These are phyloP conservation scores for Drosophila miranda DNA, from an alignment of 1,140 invertebrate species.

Conservation along the genomic window DNA sequence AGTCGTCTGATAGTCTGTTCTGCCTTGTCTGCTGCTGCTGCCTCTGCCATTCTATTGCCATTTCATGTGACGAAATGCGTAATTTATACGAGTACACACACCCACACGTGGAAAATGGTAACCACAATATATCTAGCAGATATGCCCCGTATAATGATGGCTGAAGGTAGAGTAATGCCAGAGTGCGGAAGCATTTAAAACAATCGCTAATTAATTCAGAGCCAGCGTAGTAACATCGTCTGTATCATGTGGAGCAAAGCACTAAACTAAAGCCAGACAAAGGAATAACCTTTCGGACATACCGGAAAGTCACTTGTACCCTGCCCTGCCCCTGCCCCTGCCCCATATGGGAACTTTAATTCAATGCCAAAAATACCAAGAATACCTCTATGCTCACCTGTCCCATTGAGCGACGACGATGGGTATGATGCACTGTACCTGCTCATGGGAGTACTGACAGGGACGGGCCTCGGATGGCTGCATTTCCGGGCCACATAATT, in stretches of 20 bases:
- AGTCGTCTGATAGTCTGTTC: background rate
- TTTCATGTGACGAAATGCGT: constrained; percentile 9
- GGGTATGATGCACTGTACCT: constrained; percentile 25
- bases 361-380: background rate
- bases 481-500: constrained; percentile 31
- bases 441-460: constrained; percentile 16
- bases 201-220: constrained; percentile 23
- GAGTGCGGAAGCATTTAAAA: constrained; percentile 13
- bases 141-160: no score
- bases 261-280: background rate
- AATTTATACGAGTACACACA: constrained; percentile 36
- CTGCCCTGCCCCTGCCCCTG: no score
- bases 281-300: constrained; percentile 28
- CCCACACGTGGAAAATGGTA: constrained; percentile 9
- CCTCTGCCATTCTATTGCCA: constrained; percentile 16
- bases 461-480: background rate
- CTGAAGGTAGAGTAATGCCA: background rate
- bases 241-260: constrained; percentile 15
- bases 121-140: no score
- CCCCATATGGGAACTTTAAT: background rate
- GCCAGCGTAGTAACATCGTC: constrained; percentile 9
- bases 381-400: constrained; percentile 34
- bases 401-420: constrained; percentile 27
- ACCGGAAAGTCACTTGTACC: background rate
- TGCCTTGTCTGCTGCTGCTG: background rate